Evolutionary conservation across 2,113 vertebrate genomes (phyloP), one percentile per base, ranked within the genome.

Genomic region (Rhinolophus ferrumequinum): DNA sequence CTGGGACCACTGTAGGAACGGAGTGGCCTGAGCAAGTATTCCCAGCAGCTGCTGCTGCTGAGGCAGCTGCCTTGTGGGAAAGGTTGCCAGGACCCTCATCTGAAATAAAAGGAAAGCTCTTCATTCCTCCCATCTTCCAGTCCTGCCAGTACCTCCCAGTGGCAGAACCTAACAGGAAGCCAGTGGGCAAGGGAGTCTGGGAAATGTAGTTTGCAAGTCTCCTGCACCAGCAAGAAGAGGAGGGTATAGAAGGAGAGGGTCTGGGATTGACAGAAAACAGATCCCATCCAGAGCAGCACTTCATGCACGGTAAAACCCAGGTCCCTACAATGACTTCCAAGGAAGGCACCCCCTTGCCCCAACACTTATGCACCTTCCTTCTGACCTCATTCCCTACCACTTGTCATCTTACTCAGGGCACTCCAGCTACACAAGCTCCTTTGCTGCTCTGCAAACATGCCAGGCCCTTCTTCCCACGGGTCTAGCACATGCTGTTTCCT

Each of bases 161-260:
- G n/a, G 80, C 52, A 52, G 81, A 58, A 56, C 14, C 47, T n/a
- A 10, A 6, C 35, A 24, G 35, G 81, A 70, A 64, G 47, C 14
- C 90, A 47, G 70, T 0, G 2, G 21, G 66, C n/a, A 22, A 77
- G 84, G 87, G 44, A 73, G 22, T 35, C 92, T 85, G 82, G 60
- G 82, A 70, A 92, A 28, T 64, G 73, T 67, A 91, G 92, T 93
- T 52, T 76, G 38, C 66, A 12, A 38, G 50, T 35, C 15, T 62
- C 75, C 21, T 3, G 58, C 56, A 19, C 84, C 41, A 22, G 56
- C 38, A 38, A 22, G 56, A 10, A 38, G 70, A 38, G 52, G 28
- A 33, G 18, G 18, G 44, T 15, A 3, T 8, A 14, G 8, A 38
- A 47, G 19, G 10, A n/a, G 19, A 54, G 26, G 2, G 10, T 4